Evolutionary conservation across 1,140 invertebrate genomes (phyloP), one percentile per base, ranked within the genome.

Genomic region (Tetraneura akinire): DNA sequence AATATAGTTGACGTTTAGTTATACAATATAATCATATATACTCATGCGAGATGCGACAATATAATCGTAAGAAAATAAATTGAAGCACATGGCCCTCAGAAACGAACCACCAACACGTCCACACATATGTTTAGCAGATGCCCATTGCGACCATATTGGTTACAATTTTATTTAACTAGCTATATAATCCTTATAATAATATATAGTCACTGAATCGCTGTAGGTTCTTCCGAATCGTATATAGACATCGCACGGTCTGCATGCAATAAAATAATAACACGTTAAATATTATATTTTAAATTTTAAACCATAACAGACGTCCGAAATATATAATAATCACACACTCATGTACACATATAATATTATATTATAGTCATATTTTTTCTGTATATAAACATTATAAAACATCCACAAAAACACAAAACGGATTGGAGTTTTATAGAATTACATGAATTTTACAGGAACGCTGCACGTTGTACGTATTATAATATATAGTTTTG

Each of bases 121-220:
- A n/a, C n/a, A 76, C 74, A 78, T 37, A 47, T 78, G 74, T 60
- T 78, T 78, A 78, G 55, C 74, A 78, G 74, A 78, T 78, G 74
- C 55, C 55, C 74, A 47, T 37, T 37, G 32, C 32, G 32, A 37
- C 32, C 32, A 37, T 37, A 37, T 37, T 37, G 3, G 8, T 62
- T 26, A 26, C 16, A 18, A 23, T 78, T 78, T 45, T 26, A 60
- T 78, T 60, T 60, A 18, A 71, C 47, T 32, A 49, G 21, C 21
- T 47, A 42, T 37, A 16, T 73, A 32, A 9, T 18, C 29, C 23
- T 16, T 78, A 16, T n/a, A n/a, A n/a, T n/a, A n/a, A n/a, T n/a
- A n/a, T 47, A 57, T 57, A 74, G 29, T 21, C 32, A 23, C 26
- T 51, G 26, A 74, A n/a, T 21, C 32, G 29, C 26, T 51, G 26